Evolutionary conservation across 2,888 invertebrate genomes (phyloP), one percentile per base, ranked within the genome.

Genomic region (Caenorhabditis sp.): DNA sequence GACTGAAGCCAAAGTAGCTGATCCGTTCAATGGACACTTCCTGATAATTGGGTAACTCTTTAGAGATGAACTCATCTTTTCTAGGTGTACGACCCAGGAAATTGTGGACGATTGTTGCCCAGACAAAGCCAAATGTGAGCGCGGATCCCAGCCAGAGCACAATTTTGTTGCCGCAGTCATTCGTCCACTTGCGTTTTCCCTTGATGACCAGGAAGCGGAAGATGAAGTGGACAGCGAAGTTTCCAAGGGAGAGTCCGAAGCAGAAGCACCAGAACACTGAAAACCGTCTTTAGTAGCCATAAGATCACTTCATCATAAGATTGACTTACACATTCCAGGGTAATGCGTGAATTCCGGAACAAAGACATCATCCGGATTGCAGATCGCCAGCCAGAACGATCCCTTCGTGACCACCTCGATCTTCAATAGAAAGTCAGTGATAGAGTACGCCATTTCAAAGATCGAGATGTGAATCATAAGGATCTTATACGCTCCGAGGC

Each of bases 221-320:
- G 8, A 67, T 26, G 24, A 67, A 67, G 24, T 67, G 65, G 24
- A 67, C 24, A 1, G 53, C 53, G 18, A 67, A 67, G 37, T 53
- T 53, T n/a, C 53, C 65, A 4, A 67, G 11, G 4, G 55, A 22
- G 1, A 55, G 26, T 13, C 65, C 65, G 26, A 22, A 55, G 0
- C 53, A 53, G 15, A 26, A 51, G 20, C 37, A 35, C 65, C 65
- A 67, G 26, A 67, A n/a, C 5, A 67, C 55, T 67, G 65, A 13
- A 65, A n/a, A n/a, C n/a, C n/a, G n/a, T n/a, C n/a, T n/a, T n/a
- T n/a, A n/a, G n/a, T n/a, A n/a, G n/a, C n/a, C n/a, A n/a, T n/a
- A n/a, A n/a, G n/a, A 11, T 40, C 24, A 26, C 11, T 47, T 4
- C 9, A 26, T n/a, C n/a, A n/a, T n/a, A n/a, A n/a, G n/a, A 18